Evolutionary conservation across 2,888 invertebrate genomes (phyloP).

Genomic region (Fragum whitleyi): DNA sequence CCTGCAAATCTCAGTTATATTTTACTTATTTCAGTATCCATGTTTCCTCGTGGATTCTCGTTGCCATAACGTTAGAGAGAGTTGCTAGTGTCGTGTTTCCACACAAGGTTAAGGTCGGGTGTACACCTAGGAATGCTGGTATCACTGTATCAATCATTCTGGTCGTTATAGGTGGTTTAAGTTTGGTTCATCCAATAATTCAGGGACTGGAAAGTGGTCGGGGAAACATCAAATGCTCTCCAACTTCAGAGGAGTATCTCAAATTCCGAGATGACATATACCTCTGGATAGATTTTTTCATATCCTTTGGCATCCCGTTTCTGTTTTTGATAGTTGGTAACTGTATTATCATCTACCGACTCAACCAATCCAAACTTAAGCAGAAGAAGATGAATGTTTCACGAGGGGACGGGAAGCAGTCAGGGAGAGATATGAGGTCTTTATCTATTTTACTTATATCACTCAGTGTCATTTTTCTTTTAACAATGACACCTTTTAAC

Average conservation of each 20-base stretch:
- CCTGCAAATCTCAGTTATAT: slow-evolving; percentile 70
- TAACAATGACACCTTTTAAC: slow-evolving; percentile 46
- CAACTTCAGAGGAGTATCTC: slow-evolving; percentile 42
- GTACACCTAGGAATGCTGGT: slow-evolving; percentile 61
- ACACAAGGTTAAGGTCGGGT: slow-evolving; percentile 69
- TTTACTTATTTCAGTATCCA: slow-evolving; percentile 74
- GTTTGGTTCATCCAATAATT: slow-evolving; percentile 36
- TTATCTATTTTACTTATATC: slow-evolving; percentile 43
- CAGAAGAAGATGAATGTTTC: slow-evolving; percentile 34
- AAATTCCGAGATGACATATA: slow-evolving; percentile 42
- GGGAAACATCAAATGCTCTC: slow-evolving; percentile 30
- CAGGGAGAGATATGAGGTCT: slow-evolving; percentile 29
- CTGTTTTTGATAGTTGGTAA: slow-evolving; percentile 36
- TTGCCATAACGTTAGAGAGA: slow-evolving; percentile 77
- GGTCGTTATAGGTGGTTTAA: slow-evolving; percentile 12
- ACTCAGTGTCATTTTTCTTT: slow-evolving; percentile 44
- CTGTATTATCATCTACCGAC: slow-evolving; percentile 37
- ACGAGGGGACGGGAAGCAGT: slow-evolving; percentile 10
- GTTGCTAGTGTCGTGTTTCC: slow-evolving; percentile 74
- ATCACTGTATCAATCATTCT: slow-evolving; percentile 25
- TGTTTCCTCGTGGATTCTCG: slow-evolving; percentile 77
- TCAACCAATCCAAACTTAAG: slow-evolving; percentile 24
- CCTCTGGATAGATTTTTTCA: slow-evolving; percentile 39
- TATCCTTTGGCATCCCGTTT: slow-evolving; percentile 46
- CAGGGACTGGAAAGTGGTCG: not conserved